phyloP scores from a whole-genome alignment of 2,113 vertebrate species.

The Salvelinus alpinus region DNA sequence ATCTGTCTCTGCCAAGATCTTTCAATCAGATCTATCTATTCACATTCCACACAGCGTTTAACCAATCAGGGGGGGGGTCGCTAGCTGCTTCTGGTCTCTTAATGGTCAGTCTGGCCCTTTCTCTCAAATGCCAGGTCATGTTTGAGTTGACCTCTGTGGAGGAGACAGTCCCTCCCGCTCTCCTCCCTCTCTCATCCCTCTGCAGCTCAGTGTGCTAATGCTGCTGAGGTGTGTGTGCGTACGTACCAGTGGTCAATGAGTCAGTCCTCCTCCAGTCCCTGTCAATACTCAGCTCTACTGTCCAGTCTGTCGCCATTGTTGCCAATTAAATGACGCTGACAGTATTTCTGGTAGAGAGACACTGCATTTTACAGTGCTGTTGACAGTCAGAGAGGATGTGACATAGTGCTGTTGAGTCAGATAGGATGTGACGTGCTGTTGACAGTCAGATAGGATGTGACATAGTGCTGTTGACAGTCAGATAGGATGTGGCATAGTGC shows the following conservation, averaged over 20 bases:
- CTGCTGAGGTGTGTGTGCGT: too few relatives aligned
- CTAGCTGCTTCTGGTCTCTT: neutral
- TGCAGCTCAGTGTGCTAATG: neutral
- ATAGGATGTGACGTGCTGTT: too few relatives aligned
- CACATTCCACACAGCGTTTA: too few relatives aligned
- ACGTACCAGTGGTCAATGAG: neutral
- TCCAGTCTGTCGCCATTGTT: neutral
- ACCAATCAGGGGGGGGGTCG: too few relatives aligned
- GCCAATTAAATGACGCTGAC: neutral
- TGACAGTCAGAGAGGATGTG: too few relatives aligned
- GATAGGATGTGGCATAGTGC: too few relatives aligned
- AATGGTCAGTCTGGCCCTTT: neutral
- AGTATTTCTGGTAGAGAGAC: neutral
- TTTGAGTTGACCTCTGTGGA: slow-evolving; percentile 64
- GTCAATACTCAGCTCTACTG: neutral
- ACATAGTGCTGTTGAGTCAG: too few relatives aligned
- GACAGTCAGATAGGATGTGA: too few relatives aligned
- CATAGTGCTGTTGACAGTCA: too few relatives aligned
- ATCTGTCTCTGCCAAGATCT: neutral
- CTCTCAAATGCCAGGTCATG: slow-evolving; percentile 63
- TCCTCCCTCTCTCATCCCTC: neutral
- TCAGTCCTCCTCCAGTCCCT: neutral
- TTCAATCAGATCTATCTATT: neutral
- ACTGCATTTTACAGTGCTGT: too few relatives aligned
- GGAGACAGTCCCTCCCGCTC: neutral